These are phyloP conservation scores for Mus pahari DNA, from an alignment of 2,113 vertebrate species.

Conservation along the genomic window DNA sequence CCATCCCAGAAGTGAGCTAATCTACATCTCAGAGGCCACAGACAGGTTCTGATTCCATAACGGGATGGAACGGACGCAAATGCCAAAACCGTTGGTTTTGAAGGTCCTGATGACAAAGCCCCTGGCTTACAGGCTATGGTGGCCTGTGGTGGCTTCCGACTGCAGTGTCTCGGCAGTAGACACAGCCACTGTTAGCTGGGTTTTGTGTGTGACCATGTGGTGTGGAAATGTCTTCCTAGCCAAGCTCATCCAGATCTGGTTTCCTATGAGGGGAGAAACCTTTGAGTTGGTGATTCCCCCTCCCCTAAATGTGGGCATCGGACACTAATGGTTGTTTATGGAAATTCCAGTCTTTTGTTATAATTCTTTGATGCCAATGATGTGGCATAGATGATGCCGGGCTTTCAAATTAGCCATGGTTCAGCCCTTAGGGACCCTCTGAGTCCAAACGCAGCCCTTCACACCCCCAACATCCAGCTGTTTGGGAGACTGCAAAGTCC, in stretches of 20 bases:
- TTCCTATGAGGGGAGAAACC: constrained; percentile 35
- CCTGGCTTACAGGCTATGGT: background rate
- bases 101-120: constrained; percentile 27
- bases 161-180: background rate
- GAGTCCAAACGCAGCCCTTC: background rate
- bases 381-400: background rate
- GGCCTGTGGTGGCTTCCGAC: background rate
- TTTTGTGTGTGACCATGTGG: background rate
- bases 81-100: constrained; percentile 8
- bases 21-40: background rate
- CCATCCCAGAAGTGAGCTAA: background rate
- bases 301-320: background rate
- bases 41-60: constrained; percentile 59
- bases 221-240: constrained; percentile 28
- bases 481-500: background rate
- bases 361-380: constrained; percentile 66
- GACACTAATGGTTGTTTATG: constrained; percentile 52
- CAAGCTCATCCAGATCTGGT: background rate
- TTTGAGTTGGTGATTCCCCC: background rate
- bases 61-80: constrained; percentile 39
- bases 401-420: constrained; percentile 70
- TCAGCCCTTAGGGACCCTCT: constrained; percentile 50
- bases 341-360: constrained; percentile 74
- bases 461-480: background rate
- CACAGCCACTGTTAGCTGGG: background rate